Evolutionary conservation across 2,888 invertebrate species (phyloP).

Genomic region (Petrolisthes manimaculis): DNA sequence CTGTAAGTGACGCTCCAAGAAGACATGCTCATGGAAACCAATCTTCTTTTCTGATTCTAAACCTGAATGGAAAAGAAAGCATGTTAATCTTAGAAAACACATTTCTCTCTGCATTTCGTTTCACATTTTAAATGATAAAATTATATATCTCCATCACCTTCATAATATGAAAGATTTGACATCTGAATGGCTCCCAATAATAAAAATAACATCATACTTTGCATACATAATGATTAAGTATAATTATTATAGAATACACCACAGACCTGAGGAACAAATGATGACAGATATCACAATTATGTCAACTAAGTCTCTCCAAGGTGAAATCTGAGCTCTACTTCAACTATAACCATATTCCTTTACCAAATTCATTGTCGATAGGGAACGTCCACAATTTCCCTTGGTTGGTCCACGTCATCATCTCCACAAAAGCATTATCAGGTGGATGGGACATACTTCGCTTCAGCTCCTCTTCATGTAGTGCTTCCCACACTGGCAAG

Average conservation of each 20-base stretch:
- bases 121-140: too few species aligned
- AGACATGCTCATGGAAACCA: constrained; percentile 94
- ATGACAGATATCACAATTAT: too few species aligned
- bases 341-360: background rate
- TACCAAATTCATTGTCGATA: constrained; percentile 94
- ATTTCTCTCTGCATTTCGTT: too few species aligned
- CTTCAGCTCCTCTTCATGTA: constrained; percentile 78
- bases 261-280: too few species aligned
- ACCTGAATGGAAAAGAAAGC: constrained; percentile 67
- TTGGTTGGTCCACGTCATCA: constrained; percentile 92
- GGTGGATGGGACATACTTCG: constrained; percentile 81
- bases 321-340: background rate
- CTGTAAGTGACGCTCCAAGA: constrained; percentile 87
- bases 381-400: constrained; percentile 98
- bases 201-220: background rate
- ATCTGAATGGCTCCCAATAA: background rate
- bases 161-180: too few species aligned
- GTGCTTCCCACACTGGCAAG: constrained; percentile 75
- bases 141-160: too few species aligned
- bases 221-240: too few species aligned
- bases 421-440: constrained; percentile 90
- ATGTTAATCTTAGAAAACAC: too few species aligned
- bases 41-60: constrained; percentile 74
- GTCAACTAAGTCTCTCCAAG: background rate
- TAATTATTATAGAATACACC: too few species aligned